Evolutionary conservation across 2,113 vertebrate species (phyloP), one percentile per base, ranked within the genome.

Genomic region (Ptychochromis oligacanthus): DNA sequence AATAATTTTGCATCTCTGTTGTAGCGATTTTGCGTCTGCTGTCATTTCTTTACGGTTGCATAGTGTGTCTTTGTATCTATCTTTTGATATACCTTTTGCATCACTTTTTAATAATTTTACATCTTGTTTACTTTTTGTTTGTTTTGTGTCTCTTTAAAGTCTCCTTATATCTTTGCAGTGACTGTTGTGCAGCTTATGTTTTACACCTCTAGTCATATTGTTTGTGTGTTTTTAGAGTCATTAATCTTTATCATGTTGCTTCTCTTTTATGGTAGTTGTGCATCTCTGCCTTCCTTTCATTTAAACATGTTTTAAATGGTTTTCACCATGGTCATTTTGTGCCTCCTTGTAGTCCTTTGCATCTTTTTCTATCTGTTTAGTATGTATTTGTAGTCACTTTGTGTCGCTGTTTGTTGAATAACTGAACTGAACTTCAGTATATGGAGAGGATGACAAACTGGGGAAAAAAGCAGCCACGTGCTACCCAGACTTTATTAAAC

Each of bases 81-180:
- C 36, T n/a, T 43, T 65, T 43, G n/a, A 43, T 43, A 43, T 65
- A 43, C 62, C 36, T n/a, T 65, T 65, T 43, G 62, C 62, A 43
- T 65, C 62, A 6, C 62, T 31, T 31, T 31, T 31, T 31, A 65
- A 43, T 65, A 36, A 24, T 17, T 65, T 46, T 26, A 2, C 24
- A 14, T 67, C 14, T 26, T 46, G 15, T 65, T 26, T 1, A 0
- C 43, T 46, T 49, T 18, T n/a, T 67, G 64, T 36, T 8, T 15
- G 7, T 65, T 46, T 65, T 67, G n/a, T 5, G 62, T 46, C 62
- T 65, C 62, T 64, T 65, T 65, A 65, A 64, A 12, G 4, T 65
- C n/a, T 12, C 40, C 24, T 65, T n/a, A 65, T 43, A 22, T 24
- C 36, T 67, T 46, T 67, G 22, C 62, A 24, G n/a, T 38, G 62